Conservation (phyloP, 2,113 vertebrate genomes). For the Raphicerus campestris region DNA sequence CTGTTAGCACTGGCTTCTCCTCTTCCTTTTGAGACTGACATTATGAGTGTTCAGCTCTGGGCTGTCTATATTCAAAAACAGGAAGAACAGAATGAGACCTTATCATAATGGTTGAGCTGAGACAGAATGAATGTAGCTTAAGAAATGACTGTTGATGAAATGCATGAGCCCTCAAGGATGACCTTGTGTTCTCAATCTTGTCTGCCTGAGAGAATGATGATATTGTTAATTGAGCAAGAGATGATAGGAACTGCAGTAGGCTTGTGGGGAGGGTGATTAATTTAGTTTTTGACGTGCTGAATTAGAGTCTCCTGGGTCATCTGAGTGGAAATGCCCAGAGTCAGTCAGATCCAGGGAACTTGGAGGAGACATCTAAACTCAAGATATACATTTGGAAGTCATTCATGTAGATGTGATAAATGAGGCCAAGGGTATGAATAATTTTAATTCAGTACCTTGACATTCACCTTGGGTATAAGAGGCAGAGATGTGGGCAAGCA, state of each 20-base stretch:
- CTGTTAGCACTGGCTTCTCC: background rate
- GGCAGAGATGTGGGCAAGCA: background rate
- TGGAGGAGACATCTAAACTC: background rate
- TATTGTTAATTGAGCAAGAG: background rate
- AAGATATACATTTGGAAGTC: background rate
- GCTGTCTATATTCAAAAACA: background rate
- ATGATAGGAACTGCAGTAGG: background rate
- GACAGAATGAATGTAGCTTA: background rate
- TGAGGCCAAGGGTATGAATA: background rate
- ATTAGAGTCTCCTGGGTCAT: background rate
- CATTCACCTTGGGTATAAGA: background rate
- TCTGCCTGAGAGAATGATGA: background rate
- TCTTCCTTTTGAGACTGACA: background rate
- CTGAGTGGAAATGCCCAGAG: background rate
- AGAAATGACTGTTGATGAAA: background rate
- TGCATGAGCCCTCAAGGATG: background rate
- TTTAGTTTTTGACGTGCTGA: background rate
- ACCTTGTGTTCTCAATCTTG: background rate
- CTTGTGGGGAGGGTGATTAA: background rate
- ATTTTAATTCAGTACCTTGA: background rate
- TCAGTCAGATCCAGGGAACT: background rate
- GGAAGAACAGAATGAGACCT: background rate
- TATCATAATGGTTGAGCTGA: background rate
- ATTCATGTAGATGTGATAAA: background rate
- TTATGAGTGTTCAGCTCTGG: background rate